Percentiles rank a stretch among this genome's conserved stretches.
Conservation (phyloP, 2,113 vertebrate species). For the Malurus elegans region DNA sequence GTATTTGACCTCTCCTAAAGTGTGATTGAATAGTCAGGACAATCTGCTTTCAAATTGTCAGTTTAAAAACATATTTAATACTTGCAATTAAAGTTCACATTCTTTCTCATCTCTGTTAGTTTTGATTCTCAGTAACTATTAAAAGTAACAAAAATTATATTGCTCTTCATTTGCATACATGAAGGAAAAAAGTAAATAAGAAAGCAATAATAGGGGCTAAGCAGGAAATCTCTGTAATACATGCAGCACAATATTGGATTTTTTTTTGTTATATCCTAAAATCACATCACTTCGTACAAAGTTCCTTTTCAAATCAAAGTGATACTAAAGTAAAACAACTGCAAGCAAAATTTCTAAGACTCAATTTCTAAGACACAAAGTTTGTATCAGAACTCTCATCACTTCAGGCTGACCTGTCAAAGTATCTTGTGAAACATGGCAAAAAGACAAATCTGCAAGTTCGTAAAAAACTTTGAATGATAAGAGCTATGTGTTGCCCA, state of each 20-base stretch:
- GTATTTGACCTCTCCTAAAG: neutral
- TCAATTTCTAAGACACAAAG: neutral
- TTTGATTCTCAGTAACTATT: conserved; percentile 7
- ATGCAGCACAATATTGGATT: neutral
- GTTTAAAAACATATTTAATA: neutral
- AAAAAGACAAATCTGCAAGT: conserved; percentile 54
- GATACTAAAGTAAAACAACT: conserved; percentile 59
- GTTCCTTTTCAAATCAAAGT: conserved; percentile 55
- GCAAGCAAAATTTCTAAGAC: conserved; percentile 55
- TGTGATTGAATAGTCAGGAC: neutral
- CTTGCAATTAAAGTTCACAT: neutral
- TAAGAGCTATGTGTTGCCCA: neutral
- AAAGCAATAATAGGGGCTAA: conserved; percentile 18
- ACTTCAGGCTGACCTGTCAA: conserved; percentile 67
- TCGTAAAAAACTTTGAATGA: neutral
- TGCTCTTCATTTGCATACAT: neutral
- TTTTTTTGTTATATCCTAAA: conserved; percentile 25
- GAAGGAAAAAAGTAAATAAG: neutral
- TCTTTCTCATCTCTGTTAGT: neutral
- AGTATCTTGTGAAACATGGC: conserved; percentile 38
- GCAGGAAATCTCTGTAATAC: conserved; percentile 14
- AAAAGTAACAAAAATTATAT: neutral
- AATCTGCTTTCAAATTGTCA: neutral
- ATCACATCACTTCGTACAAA: conserved; percentile 20
- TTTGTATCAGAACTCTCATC: conserved; percentile 66